Evolutionary conservation across 2,113 vertebrate species (phyloP).

Genomic region (Ammodytes dubius): DNA sequence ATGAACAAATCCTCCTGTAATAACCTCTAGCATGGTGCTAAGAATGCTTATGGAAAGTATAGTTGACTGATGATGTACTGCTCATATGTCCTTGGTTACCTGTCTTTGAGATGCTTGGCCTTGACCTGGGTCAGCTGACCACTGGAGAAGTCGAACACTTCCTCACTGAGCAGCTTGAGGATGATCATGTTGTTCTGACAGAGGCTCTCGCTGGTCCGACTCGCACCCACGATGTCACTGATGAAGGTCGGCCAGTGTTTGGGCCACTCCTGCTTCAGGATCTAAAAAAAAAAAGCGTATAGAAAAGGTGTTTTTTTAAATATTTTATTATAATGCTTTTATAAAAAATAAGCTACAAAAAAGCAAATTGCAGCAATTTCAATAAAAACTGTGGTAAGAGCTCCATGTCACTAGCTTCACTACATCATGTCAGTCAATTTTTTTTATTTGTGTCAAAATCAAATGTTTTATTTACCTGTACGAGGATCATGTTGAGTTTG

Average conservation of each 20-base stretch:
- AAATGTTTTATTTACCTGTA: constrained; percentile 87
- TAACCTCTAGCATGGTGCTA: too few species aligned
- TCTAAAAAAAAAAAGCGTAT: constrained; percentile 77
- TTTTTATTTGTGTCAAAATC: background rate
- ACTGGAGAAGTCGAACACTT: constrained; percentile 98
- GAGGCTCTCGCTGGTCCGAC: constrained; percentile 95
- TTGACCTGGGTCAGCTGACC: constrained; percentile 98
- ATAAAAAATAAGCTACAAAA: too few species aligned
- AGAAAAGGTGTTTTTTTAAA: background rate
- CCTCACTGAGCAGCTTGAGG: constrained; percentile 95
- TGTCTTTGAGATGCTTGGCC: constrained; percentile 98
- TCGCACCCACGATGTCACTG: constrained; percentile 97
- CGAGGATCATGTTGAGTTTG: constrained; percentile 98
- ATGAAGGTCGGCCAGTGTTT: constrained; percentile 99
- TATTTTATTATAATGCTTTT: too few species aligned
- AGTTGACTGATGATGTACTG: too few species aligned
- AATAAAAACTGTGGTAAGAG: background rate
- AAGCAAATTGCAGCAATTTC: too few species aligned
- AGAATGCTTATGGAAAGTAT: too few species aligned
- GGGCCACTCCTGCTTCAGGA: constrained; percentile 97
- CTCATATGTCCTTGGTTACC: constrained; percentile 67
- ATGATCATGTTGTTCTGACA: constrained; percentile 99
- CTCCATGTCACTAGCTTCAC: background rate
- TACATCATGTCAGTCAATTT: background rate
- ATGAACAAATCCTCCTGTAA: too few species aligned